These are phyloP conservation scores for Apostichopus californicus DNA, from an alignment of 35 echinoderm and acorn worm species.

Conservation along the genomic window DNA sequence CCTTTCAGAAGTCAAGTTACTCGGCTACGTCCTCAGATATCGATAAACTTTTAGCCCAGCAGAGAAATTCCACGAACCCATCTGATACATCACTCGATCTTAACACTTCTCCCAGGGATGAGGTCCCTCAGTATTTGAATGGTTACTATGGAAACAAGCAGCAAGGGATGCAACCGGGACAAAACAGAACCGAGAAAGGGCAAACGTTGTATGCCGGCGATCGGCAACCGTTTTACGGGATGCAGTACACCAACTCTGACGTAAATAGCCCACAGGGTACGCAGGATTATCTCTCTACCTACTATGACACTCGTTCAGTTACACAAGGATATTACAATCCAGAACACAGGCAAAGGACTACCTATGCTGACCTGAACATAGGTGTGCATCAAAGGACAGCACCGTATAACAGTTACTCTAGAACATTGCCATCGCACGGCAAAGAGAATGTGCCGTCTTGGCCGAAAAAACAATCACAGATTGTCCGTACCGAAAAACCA, in stretches of 20 bases:
- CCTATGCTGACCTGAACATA: background rate
- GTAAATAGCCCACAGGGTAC: background rate
- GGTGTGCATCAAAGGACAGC: background rate
- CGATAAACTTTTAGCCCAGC: background rate
- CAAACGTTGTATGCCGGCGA: too few species aligned
- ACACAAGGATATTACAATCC: background rate
- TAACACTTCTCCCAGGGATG: background rate
- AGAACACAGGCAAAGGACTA: background rate
- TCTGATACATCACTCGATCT: background rate
- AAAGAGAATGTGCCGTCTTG: background rate
- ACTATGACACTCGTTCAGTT: background rate
- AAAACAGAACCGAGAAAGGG: background rate
- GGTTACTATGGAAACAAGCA: background rate
- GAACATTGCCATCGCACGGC: background rate
- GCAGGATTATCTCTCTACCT: background rate
- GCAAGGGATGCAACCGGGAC: background rate
- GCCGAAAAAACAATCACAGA: constrained; percentile 15
- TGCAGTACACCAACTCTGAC: too few species aligned
- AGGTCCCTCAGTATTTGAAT: background rate
- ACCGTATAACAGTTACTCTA: background rate
- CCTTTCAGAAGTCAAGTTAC: background rate
- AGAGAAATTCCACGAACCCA: background rate
- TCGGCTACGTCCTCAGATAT: background rate
- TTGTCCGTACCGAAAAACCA: background rate
- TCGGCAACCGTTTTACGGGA: too few species aligned